phyloP scores from a whole-genome alignment of 64 coral and sea anemone species.

The Catalaphyllia jardinei region DNA sequence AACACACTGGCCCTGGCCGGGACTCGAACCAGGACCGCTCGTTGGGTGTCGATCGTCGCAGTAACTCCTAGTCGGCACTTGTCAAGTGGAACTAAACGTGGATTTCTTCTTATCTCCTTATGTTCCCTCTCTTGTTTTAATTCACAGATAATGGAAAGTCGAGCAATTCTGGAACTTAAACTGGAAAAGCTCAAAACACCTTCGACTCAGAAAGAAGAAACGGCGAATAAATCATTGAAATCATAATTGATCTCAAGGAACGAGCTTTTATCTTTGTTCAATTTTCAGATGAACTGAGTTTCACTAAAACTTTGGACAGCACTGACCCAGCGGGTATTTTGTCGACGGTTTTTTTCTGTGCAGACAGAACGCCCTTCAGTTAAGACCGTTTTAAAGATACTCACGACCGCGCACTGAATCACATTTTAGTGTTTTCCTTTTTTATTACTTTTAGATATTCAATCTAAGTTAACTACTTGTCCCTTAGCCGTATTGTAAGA shows the following conservation, averaged over 20 bases:
- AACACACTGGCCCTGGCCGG: too few species aligned
- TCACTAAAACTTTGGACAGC: not conserved
- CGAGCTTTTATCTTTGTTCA: not conserved
- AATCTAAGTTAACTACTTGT: not conserved
- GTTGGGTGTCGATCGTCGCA: too few species aligned
- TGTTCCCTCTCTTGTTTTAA: not conserved
- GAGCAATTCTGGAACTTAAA: constrained; percentile 44
- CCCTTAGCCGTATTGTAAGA: not conserved
- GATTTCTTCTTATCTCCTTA: too few species aligned
- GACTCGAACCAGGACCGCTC: too few species aligned
- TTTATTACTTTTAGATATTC: constrained; percentile 9
- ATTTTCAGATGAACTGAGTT: not conserved
- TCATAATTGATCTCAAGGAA: too few species aligned
- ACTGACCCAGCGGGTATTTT: not conserved
- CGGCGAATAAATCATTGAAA: not conserved
- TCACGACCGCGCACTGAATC: not conserved
- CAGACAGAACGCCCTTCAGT: not conserved
- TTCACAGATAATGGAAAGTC: constrained; percentile 58
- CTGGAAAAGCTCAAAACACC: constrained; percentile 35
- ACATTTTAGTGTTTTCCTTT: constrained; percentile 32
- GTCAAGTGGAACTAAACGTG: too few species aligned
- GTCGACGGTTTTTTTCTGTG: not conserved
- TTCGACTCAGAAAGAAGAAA: not conserved
- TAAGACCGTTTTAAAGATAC: not conserved
- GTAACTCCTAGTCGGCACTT: too few species aligned